Evolutionary conservation across 2,113 vertebrate genomes (phyloP).

Genomic region (Pterocles gutturalis): DNA sequence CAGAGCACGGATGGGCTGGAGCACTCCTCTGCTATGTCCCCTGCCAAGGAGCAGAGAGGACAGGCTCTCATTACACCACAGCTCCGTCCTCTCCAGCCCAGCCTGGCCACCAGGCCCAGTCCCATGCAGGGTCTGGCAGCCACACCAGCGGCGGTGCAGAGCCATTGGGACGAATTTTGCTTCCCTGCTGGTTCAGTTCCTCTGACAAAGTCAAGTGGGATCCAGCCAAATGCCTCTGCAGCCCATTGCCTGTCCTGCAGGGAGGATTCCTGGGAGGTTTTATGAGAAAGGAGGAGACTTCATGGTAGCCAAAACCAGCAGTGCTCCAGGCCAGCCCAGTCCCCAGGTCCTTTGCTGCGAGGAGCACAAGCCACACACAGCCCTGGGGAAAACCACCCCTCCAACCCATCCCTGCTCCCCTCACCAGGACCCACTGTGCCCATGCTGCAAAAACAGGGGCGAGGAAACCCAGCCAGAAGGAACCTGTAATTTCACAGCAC

Average conservation of each 20-base stretch:
- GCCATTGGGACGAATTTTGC: fast-evolving
- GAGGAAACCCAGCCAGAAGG: neutral
- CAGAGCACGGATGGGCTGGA: neutral
- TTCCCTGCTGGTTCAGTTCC: neutral
- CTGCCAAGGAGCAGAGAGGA: neutral
- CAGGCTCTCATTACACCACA: fast-evolving
- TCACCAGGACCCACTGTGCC: neutral
- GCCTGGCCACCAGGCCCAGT: neutral
- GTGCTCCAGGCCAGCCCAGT: neutral
- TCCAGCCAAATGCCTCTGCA: neutral
- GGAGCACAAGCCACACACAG: neutral
- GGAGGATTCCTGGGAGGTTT: neutral
- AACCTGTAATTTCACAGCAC: neutral
- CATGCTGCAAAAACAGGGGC: fast-evolving
- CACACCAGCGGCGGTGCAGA: fast-evolving
- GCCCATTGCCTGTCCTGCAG: fast-evolving
- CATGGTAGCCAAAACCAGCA: neutral
- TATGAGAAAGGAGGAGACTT: neutral
- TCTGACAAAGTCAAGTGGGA: neutral
- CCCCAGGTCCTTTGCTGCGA: neutral
- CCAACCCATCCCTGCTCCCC: neutral
- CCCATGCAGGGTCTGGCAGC: neutral
- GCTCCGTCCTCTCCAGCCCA: neutral
- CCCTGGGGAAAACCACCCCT: neutral
- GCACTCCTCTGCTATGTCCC: neutral